Conservation (phyloP, 2,113 vertebrate genomes). For the Callionymus lyra region DNA sequence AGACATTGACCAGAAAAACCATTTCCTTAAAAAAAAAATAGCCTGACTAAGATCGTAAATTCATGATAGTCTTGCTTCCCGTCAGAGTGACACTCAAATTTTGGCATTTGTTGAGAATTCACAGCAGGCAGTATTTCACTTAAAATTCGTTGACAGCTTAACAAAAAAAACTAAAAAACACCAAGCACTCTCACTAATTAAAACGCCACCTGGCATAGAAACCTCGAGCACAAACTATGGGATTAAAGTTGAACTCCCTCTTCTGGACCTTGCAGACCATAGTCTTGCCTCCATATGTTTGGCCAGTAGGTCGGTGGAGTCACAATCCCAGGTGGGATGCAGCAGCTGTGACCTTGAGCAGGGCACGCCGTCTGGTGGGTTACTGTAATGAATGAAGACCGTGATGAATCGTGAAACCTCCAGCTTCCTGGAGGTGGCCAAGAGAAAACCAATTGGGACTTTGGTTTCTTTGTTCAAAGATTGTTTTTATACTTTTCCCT, state of each 20-base stretch:
- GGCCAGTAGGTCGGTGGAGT: conserved; percentile 32
- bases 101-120: no score
- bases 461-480: neutral
- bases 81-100: no score
- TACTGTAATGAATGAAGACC: conserved; percentile 41
- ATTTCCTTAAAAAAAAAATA: no score
- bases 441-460: conserved; percentile 16
- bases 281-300: conserved; percentile 41
- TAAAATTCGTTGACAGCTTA: no score
- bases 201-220: conserved; percentile 47
- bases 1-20: no score
- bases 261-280: conserved; percentile 23
- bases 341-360: conserved; percentile 59
- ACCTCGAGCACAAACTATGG: conserved; percentile 34
- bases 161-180: conserved; percentile 24
- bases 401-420: conserved; percentile 49
- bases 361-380: conserved; percentile 20
- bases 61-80: no score
- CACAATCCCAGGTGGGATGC: conserved; percentile 35
- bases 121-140: no score
- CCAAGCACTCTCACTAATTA: conserved; percentile 53
- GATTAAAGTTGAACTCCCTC: conserved; percentile 48
- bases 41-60: no score
- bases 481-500: neutral
- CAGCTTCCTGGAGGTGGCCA: conserved; percentile 38